Evolutionary conservation across 2,797 vertebrate species (phyloP).

Genomic region (Cheirogaleus major): DNA sequence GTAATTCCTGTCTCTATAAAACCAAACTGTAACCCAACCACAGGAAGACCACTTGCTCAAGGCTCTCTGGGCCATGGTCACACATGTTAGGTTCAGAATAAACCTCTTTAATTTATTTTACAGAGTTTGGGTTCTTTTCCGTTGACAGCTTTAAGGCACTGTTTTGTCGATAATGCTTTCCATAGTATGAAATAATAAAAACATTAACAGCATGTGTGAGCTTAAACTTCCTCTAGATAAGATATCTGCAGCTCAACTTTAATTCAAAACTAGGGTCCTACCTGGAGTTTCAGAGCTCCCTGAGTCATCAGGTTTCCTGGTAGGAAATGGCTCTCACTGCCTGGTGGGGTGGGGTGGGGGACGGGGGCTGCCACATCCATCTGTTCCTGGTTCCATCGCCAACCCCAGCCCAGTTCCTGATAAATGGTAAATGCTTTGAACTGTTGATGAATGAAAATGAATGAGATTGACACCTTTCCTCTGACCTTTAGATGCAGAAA

Average conservation of each 20-base stretch:
- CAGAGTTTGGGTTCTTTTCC: neutral
- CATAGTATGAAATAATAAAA: neutral
- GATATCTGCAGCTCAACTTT: neutral
- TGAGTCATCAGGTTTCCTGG: neutral
- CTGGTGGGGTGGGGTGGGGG: neutral
- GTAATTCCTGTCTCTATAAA: neutral
- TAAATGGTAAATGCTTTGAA: neutral
- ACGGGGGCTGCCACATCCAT: fast-evolving
- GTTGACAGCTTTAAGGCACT: neutral
- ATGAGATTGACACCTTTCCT: neutral
- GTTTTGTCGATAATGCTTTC: neutral
- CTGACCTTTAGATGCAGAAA: neutral
- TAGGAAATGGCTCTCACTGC: neutral
- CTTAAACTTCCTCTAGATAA: neutral
- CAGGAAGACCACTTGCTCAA: neutral
- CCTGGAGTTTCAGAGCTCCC: too few species aligned
- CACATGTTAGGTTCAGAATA: neutral
- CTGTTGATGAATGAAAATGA: neutral
- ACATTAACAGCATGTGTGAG: neutral
- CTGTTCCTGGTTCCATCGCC: neutral
- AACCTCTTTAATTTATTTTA: neutral
- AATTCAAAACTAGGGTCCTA: neutral
- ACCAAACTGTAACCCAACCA: neutral
- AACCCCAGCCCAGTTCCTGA: neutral
- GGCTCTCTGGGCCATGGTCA: neutral